These are phyloP conservation scores for Cladorhizidae sp. DNA, from an alignment of 37 sponge, comb jelly and placozoan genomes.

Conservation along the genomic window DNA sequence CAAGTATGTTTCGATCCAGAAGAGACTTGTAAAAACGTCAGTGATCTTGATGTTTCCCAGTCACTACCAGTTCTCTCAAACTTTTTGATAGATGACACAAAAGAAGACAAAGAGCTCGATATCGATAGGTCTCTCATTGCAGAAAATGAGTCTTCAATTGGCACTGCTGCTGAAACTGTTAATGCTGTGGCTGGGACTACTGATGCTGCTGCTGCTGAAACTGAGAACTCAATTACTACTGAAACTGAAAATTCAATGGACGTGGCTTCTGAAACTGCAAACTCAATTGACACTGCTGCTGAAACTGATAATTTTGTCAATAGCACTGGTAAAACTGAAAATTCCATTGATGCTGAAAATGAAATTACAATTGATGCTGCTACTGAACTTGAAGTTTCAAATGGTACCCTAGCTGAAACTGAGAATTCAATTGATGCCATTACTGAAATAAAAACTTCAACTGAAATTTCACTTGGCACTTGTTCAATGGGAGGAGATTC, in stretches of 20 bases:
- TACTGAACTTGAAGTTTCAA: not conserved
- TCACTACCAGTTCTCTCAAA: not conserved
- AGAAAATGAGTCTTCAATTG: no score
- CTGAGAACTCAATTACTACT: no score
- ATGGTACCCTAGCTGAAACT: not conserved
- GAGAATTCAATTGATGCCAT: no score
- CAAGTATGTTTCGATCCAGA: not conserved
- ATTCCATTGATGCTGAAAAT: not conserved
- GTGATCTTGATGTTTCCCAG: not conserved
- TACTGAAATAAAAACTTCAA: not conserved
- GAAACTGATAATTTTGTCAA: not conserved
- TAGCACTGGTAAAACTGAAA: not conserved
- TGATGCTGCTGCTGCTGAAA: no score
- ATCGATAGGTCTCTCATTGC: no score
- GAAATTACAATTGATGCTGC: not conserved
- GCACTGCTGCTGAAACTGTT: no score
- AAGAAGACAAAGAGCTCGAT: no score
- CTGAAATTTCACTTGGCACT: not conserved
- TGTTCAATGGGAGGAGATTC: not conserved
- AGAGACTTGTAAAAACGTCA: no score
- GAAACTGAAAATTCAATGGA: no score
- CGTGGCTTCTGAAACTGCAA: no score
- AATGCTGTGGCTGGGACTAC: no score
- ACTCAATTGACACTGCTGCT: no score
- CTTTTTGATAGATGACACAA: not conserved